A percentile compares a stretch with the other conserved stretches of the same genome.
phyloP scores from a whole-genome alignment of 2,888 invertebrate species.

The Lysandra bellargus region DNA sequence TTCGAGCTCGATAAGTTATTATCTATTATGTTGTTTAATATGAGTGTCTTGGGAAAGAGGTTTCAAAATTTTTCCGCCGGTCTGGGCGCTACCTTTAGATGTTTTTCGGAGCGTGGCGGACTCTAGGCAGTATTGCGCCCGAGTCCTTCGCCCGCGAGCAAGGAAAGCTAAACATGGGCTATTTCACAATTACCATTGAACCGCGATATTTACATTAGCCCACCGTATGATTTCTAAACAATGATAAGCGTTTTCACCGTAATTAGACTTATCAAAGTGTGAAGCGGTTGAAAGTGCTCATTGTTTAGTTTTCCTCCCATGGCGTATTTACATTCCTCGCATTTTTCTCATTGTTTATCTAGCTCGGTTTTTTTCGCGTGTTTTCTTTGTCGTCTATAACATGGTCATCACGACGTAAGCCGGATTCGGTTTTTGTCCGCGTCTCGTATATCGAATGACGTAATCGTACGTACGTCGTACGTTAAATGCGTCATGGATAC shows the following conservation, averaged over 20 bases:
- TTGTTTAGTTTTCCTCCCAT: slow-evolving; percentile 13
- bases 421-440: slow-evolving; percentile 69
- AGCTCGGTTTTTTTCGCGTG: slow-evolving; percentile 35
- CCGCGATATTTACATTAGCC: slow-evolving; percentile 23
- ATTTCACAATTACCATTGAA: slow-evolving; percentile 57
- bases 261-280: slow-evolving; percentile 24
- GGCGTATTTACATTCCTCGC: slow-evolving; percentile 5
- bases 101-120: slow-evolving; percentile 80
- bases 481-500: slow-evolving; percentile 48
- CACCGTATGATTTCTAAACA: background rate
- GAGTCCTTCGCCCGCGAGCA: slow-evolving; percentile 74
- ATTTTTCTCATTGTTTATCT: slow-evolving; percentile 9
- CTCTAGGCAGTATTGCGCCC: slow-evolving; percentile 76
- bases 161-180: slow-evolving; percentile 75
- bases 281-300: slow-evolving; percentile 24
- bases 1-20: slow-evolving; percentile 74
- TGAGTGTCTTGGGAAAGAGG: slow-evolving; percentile 71
- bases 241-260: slow-evolving; percentile 21
- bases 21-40: slow-evolving; percentile 78
- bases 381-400: slow-evolving; percentile 45
- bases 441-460: slow-evolving; percentile 58
- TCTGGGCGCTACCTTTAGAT: slow-evolving; percentile 74
- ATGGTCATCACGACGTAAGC: slow-evolving; percentile 58
- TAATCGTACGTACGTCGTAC: slow-evolving; percentile 59
- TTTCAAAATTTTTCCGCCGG: slow-evolving; percentile 78